A percentile compares a stretch with the other conserved stretches of the same genome.
Evolutionary conservation across 2,797 vertebrate species (phyloP).

Genomic region (Coregonus ussuriensis): DNA sequence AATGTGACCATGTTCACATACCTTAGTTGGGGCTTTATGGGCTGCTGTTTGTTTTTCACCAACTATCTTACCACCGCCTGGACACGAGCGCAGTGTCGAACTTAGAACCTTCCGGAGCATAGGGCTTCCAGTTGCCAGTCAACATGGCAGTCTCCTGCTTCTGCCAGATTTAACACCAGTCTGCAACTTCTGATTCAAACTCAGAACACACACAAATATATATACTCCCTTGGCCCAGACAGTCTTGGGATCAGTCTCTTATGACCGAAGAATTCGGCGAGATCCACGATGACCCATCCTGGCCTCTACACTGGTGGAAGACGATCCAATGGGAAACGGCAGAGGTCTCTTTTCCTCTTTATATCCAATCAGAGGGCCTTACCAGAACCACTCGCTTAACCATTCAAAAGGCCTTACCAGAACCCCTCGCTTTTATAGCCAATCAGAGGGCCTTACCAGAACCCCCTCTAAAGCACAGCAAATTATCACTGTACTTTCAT

Average conservation of each 20-base stretch:
- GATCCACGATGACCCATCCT: slow-evolving; percentile 48
- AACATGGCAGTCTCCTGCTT: slow-evolving; percentile 8
- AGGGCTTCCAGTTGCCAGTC: slow-evolving; percentile 10
- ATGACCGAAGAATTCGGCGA: slow-evolving; percentile 47
- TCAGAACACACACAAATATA: slow-evolving; percentile 2
- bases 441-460: slow-evolving; percentile 49
- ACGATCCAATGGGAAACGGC: slow-evolving; percentile 26
- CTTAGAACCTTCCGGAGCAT: slow-evolving; percentile 10
- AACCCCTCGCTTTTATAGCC: slow-evolving; percentile 34
- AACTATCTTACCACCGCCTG: slow-evolving; percentile 32
- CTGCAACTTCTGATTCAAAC: slow-evolving; percentile 15
- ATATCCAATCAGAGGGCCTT: slow-evolving; percentile 49
- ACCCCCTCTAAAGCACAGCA: slow-evolving; percentile 45
- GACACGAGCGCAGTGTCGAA: slow-evolving; percentile 16
- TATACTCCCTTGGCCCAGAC: slow-evolving; percentile 20
- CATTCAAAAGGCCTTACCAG: slow-evolving; percentile 49
- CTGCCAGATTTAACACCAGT: slow-evolving; percentile 10
- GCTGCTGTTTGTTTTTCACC: neutral
- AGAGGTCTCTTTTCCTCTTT: slow-evolving; percentile 14
- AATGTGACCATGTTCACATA: neutral
- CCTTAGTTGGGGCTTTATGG: neutral
- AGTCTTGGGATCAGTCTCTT: slow-evolving; percentile 45
- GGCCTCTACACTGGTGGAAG: slow-evolving; percentile 57
- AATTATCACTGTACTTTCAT: slow-evolving; percentile 1
- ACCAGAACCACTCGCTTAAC: slow-evolving; percentile 49